A percentile compares a stretch with the other conserved stretches of the same genome.
Conservation (phyloP, 2,113 vertebrate species). For the Xenopus tropicalis region DNA sequence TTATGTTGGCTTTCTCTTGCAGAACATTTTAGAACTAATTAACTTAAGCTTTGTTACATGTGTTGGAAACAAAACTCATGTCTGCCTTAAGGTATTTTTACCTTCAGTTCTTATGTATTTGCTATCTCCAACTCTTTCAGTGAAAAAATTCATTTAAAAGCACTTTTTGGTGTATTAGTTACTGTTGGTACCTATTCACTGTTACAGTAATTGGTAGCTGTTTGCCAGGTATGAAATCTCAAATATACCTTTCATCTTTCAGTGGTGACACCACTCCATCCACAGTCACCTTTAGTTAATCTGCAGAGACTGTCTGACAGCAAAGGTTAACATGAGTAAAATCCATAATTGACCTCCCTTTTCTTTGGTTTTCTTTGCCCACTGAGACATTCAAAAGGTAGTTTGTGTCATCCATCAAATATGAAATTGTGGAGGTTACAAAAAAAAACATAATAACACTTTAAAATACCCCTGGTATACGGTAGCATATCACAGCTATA, state of each 20-base stretch:
- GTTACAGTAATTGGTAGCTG: too few species aligned
- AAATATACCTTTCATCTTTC: background rate
- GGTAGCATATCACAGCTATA: slow-evolving; percentile 23
- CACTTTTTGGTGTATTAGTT: background rate
- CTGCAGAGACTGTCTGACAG: slow-evolving; percentile 26
- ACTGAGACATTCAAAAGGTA: slow-evolving; percentile 33
- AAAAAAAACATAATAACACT: slow-evolving; percentile 35
- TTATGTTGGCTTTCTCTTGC: too few species aligned
- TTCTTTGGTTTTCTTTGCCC: background rate
- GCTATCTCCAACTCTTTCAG: background rate
- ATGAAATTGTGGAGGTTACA: slow-evolving; percentile 8
- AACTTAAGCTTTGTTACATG: too few species aligned
- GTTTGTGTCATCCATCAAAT: slow-evolving; percentile 40
- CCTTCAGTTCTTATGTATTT: background rate
- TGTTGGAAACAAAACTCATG: background rate
- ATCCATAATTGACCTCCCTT: slow-evolving; percentile 31
- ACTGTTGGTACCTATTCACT: background rate
- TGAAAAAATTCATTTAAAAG: background rate
- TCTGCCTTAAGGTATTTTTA: background rate
- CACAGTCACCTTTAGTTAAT: slow-evolving; percentile 20
- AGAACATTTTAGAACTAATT: too few species aligned
- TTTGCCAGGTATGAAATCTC: background rate
- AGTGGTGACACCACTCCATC: background rate
- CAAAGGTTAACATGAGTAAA: slow-evolving; percentile 39
- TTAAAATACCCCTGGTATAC: slow-evolving; percentile 30